Base-by-base conservation (phyloP, 1,140 invertebrate genomes). In the Caenorhabditis briggsae region DNA sequence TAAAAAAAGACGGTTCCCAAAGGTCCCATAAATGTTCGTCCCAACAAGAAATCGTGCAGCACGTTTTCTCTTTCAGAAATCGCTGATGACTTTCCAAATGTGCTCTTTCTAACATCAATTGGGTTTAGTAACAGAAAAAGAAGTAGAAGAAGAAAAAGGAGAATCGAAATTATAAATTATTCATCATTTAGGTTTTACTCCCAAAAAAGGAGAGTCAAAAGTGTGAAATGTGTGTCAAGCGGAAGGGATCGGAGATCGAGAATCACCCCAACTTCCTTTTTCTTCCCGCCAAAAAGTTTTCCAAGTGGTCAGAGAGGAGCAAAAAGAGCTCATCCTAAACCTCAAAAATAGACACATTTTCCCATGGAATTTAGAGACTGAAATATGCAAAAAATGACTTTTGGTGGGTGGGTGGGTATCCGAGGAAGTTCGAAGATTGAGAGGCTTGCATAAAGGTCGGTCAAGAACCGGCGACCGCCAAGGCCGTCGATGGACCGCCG, bases 211-310 rank as follows among this genome's bases (percentile, higher is more conserved):
- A n/a, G 18, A n/a, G 18, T 5, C 56, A 58, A 20, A 58, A 58
- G 20, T 8, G 56, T n/a, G 20, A 58, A 58, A 58, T 58, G 14
- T 58, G 56, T 78, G 64, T 64, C 20, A 70, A 46, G 70, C 46
- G 70, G 70, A 78, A 78, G 70, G 46, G 70, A 78, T 48, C 70
- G 43, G 70, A 78, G 46, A 78, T 78, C 70, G 70, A 78, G 70
- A 78, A 78, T 48, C 70, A 78, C 46, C 50, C 50, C 50, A 20
- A 61, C 59, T 61, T 61, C 59, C 59, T 58, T 58, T 58, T 58
- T 58, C 16, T 59, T 59, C 56, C 16, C 8, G 56, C 9, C 33
- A 33, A 33, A 33, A 33, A 33, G 33, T 59, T 53, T 53, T 6
- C 16, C 12, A 16, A 58, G 59, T 61, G 59, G 59, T 61, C 59